Conservation (phyloP, 1,140 invertebrate genomes). For the Limonius californicus region DNA sequence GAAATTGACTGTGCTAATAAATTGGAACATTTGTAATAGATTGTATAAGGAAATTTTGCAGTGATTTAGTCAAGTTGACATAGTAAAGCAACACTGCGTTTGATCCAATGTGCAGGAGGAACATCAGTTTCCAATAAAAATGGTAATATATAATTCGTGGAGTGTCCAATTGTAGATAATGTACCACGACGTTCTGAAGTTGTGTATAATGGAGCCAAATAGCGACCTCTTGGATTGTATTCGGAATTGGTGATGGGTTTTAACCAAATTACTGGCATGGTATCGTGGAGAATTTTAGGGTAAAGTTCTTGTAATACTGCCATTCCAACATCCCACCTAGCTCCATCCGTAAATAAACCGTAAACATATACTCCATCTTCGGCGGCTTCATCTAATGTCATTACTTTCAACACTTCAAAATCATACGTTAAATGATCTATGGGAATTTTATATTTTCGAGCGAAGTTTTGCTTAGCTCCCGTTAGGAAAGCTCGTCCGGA, state of each 20-base stretch:
- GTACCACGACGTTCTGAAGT: slow-evolving; percentile 72
- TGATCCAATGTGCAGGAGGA: slow-evolving; percentile 78
- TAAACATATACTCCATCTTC: slow-evolving; percentile 76
- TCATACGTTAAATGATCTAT: slow-evolving; percentile 84
- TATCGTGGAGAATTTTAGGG: slow-evolving; percentile 78
- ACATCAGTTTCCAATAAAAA: slow-evolving; percentile 69
- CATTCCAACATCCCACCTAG: slow-evolving; percentile 68
- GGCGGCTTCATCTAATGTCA: slow-evolving; percentile 50
- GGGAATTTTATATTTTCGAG: slow-evolving; percentile 79
- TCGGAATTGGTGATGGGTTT: slow-evolving; percentile 39
- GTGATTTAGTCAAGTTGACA: slow-evolving; percentile 63
- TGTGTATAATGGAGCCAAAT: slow-evolving; percentile 83
- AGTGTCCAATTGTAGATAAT: slow-evolving; percentile 85
- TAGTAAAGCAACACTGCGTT: slow-evolving; percentile 78
- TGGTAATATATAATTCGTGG: slow-evolving; percentile 81
- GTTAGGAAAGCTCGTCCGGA: slow-evolving; percentile 94
- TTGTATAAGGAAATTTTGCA: no score
- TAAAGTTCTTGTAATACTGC: slow-evolving; percentile 67
- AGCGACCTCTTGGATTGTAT: slow-evolving; percentile 50
- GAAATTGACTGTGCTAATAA: no score
- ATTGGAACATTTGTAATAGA: no score
- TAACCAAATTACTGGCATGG: slow-evolving; percentile 73
- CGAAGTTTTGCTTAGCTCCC: slow-evolving; percentile 87
- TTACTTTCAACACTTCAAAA: slow-evolving; percentile 62
- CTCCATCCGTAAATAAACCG: slow-evolving; percentile 81